Conservation (phyloP, 2,113 vertebrate species). For the Saccopteryx bilineata region DNA sequence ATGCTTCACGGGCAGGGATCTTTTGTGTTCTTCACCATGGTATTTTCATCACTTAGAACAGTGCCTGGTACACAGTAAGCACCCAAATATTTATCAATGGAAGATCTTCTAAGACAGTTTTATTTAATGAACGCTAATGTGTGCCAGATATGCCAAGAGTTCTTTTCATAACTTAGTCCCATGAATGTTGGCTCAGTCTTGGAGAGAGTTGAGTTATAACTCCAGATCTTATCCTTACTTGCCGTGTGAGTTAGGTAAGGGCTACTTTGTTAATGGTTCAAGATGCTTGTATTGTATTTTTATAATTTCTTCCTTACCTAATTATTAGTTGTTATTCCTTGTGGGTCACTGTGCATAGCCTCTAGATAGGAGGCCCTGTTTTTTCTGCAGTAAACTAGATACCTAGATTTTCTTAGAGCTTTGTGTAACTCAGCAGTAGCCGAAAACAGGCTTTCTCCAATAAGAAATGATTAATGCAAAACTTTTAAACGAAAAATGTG, state of each 20-base stretch:
- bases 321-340: neutral
- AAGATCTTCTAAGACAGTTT: neutral
- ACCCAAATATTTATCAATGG: neutral
- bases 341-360: neutral
- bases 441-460: neutral
- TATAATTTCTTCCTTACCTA: neutral
- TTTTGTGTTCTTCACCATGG: neutral
- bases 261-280: neutral
- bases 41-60: neutral
- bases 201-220: conserved; percentile 15
- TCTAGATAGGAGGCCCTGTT: neutral
- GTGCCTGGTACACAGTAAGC: neutral
- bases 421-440: neutral
- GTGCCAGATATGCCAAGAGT: neutral
- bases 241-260: neutral
- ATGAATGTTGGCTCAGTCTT: neutral
- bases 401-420: conserved; percentile 7
- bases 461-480: conserved; percentile 8
- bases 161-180: neutral
- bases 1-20: neutral
- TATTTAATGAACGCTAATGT: neutral
- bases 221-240: neutral
- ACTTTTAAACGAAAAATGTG: neutral
- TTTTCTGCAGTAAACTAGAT: conserved; percentile 23
- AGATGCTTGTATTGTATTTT: neutral